phyloP scores from a whole-genome alignment of 2,113 vertebrate species.

The Vireo altiloquus region DNA sequence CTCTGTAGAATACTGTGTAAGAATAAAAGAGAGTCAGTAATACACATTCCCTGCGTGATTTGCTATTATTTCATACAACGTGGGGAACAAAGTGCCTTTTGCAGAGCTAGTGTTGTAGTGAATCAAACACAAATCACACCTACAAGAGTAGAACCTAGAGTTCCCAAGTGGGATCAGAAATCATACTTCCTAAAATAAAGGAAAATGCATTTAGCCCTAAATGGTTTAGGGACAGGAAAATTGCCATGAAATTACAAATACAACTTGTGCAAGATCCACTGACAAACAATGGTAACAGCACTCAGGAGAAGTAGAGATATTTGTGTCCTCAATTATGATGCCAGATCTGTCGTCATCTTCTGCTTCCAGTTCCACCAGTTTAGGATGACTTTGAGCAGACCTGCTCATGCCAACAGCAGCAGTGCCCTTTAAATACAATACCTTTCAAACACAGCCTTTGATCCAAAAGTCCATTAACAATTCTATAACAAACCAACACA shows the following conservation, averaged over 20 bases:
- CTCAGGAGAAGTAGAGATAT: neutral
- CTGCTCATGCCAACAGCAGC: neutral
- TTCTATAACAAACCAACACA: neutral
- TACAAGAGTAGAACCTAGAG: neutral
- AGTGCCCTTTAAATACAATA: neutral
- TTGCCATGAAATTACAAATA: neutral
- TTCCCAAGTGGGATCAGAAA: neutral
- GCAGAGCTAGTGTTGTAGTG: neutral
- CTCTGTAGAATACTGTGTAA: neutral
- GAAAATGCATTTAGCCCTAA: neutral
- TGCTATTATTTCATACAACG: neutral
- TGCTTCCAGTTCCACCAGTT: neutral
- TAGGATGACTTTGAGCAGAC: neutral
- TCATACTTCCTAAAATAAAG: neutral
- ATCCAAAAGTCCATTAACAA: neutral
- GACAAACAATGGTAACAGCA: neutral
- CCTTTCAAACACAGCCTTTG: neutral
- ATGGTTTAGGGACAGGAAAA: neutral
- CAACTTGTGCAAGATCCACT: neutral
- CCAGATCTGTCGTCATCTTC: neutral
- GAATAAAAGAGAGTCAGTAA: neutral
- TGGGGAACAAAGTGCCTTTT: neutral
- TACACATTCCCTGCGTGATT: neutral
- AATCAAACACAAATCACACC: neutral
- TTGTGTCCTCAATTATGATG: neutral